Percentiles rank a stretch among this genome's conserved stretches.
phyloP scores from a whole-genome alignment of 2,888 invertebrate species.

The Watsonalla binaria region DNA sequence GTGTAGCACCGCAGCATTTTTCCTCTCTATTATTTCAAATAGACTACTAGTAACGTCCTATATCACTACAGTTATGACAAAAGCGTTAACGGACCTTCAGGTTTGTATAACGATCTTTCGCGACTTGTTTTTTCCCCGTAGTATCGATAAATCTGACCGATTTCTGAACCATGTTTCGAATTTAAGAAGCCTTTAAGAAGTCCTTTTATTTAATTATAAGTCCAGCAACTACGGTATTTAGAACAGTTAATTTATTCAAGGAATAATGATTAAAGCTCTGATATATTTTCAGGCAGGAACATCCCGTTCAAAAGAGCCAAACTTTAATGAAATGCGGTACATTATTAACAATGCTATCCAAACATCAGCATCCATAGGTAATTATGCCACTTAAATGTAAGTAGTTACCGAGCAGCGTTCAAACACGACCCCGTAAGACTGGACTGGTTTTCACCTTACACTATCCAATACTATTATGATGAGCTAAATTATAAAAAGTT shows the following conservation, averaged over 20 bases:
- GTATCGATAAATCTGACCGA: no score
- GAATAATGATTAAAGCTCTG: neutral
- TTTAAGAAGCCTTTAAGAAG: no score
- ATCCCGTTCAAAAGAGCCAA: slow-evolving; percentile 20
- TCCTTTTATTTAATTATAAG: no score
- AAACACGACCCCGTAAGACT: no score
- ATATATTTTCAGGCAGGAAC: slow-evolving; percentile 24
- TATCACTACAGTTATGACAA: slow-evolving; percentile 35
- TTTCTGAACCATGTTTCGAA: no score
- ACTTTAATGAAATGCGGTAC: slow-evolving; percentile 33
- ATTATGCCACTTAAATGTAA: slow-evolving; percentile 2
- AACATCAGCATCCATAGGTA: slow-evolving; percentile 48
- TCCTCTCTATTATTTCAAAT: slow-evolving; percentile 48
- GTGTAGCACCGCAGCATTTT: slow-evolving; percentile 42
- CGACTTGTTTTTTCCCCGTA: no score
- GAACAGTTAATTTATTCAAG: no score
- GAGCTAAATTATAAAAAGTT: no score
- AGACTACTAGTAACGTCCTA: slow-evolving; percentile 38
- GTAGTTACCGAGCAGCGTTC: neutral
- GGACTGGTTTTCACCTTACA: no score
- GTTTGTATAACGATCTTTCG: slow-evolving; percentile 21
- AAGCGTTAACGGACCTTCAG: slow-evolving; percentile 26
- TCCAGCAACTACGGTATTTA: no score
- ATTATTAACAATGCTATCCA: slow-evolving; percentile 47
- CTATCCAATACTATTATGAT: no score